Base-by-base conservation (phyloP, 2,888 invertebrate species). In the Mesoligia furuncula region DNA sequence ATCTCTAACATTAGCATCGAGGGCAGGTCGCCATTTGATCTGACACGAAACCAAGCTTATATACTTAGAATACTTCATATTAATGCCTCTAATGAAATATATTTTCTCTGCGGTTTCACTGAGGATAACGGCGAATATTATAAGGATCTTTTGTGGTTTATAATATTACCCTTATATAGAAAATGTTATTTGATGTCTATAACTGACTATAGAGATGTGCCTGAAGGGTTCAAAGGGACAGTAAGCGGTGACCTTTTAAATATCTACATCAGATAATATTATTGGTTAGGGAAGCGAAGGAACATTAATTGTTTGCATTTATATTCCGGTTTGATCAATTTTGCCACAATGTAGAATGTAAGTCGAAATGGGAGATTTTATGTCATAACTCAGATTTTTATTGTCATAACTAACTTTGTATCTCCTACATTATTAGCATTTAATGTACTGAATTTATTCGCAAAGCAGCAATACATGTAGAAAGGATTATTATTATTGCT, bases 1-100 rank as follows among this genome's bases (percentile, higher is more conserved):
- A 95, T 94, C 93, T 93, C 88, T 87, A 89, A 93, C 94, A 95
- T 95, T 94, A 94, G 91, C 94, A 94, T 94, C 88, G 93, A 91
- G 93, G 94, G 93, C 93, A 93, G 93, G 92, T 91, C 91, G 92
- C 90, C 93, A 92, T 94, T 95, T 95, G 93, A 94, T 94, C 93
- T 93, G 91, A 87, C 91, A 85, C 87, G 86, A 89, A 87, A 90
- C 86, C 85, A 87, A 90, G 90, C 91, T 92, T 92, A 92, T 92
- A 88, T 90, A 91, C 91, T 91, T 88, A 86, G 91, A 90, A 91
- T 90, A 88, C 90, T 92, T 90, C 92, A 92, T 92, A 93, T 93
- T 93, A 92, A 93, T 92, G 90, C 86, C 85, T 83, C 86, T 93
- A 92, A 93, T 94, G 90, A 93, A 93, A 93, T 92, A 91, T 87